phyloP scores from a whole-genome alignment of 2,113 vertebrate genomes.

The Vidua chalybeata region DNA sequence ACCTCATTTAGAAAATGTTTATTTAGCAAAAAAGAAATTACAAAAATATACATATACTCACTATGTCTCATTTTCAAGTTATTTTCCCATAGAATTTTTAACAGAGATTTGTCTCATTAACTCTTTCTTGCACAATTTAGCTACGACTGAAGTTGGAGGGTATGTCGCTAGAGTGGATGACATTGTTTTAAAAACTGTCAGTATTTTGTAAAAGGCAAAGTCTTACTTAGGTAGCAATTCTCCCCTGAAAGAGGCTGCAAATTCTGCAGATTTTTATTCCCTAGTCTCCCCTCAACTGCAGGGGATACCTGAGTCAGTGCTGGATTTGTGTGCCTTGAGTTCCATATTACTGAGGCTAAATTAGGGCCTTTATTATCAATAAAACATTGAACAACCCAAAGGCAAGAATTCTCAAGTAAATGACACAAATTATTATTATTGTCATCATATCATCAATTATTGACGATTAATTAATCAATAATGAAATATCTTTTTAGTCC shows the following conservation, averaged over 20 bases:
- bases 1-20: constrained; percentile 75
- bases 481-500: background rate
- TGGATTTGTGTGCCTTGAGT: background rate
- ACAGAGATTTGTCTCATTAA: constrained; percentile 16
- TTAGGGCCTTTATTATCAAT: background rate
- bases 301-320: background rate
- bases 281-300: background rate
- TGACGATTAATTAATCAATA: background rate
- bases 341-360: background rate
- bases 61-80: constrained; percentile 49
- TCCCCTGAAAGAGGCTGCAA: background rate
- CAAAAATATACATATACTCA: constrained; percentile 64
- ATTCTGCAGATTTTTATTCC: background rate
- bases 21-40: constrained; percentile 63
- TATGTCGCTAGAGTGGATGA: background rate
- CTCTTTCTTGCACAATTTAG: constrained; percentile 22
- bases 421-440: background rate
- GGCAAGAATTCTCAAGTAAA: background rate
- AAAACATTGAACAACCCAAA: background rate
- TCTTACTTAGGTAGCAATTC: background rate
- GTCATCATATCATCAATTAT: background rate
- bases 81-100: constrained; percentile 44
- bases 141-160: background rate
- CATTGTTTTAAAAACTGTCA: background rate
- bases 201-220: background rate